A percentile compares a stretch with the other conserved stretches of the same genome.
phyloP scores from a whole-genome alignment of 1,140 invertebrate genomes.

The Telenomus remus region DNA sequence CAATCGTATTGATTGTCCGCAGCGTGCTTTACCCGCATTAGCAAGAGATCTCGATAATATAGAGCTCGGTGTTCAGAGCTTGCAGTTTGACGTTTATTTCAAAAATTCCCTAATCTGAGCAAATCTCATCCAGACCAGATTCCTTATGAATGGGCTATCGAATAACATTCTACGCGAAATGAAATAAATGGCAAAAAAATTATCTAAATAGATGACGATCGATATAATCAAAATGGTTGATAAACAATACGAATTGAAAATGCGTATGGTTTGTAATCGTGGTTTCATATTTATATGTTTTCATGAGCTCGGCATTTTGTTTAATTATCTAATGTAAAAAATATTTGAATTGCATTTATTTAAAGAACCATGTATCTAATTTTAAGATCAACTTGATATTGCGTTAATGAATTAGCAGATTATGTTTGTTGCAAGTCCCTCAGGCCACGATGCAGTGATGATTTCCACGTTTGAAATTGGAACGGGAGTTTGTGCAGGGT shows the following conservation, averaged over 20 bases:
- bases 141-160: background rate
- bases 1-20: constrained; percentile 60
- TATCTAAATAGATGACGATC: no score
- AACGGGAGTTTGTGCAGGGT: constrained; percentile 32
- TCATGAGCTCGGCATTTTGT: background rate
- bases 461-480: constrained; percentile 31
- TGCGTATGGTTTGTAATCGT: no score
- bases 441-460: constrained; percentile 6
- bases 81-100: constrained; percentile 15
- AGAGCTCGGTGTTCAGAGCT: constrained; percentile 50
- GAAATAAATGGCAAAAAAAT: no score
- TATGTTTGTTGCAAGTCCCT: constrained; percentile 31
- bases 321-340: no score
- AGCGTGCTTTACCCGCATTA: constrained; percentile 57
- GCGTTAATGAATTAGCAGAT: constrained; percentile 37
- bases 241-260: no score
- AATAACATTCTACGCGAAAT: no score
- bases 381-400: constrained; percentile 18
- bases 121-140: no score
- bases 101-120: no score
- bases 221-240: no score
- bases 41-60: constrained; percentile 55
- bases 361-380: background rate
- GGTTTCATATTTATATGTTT: background rate
- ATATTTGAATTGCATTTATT: no score